Conservation (phyloP, 2,888 invertebrate species). For the Lepidocyrtinus sp. region DNA sequence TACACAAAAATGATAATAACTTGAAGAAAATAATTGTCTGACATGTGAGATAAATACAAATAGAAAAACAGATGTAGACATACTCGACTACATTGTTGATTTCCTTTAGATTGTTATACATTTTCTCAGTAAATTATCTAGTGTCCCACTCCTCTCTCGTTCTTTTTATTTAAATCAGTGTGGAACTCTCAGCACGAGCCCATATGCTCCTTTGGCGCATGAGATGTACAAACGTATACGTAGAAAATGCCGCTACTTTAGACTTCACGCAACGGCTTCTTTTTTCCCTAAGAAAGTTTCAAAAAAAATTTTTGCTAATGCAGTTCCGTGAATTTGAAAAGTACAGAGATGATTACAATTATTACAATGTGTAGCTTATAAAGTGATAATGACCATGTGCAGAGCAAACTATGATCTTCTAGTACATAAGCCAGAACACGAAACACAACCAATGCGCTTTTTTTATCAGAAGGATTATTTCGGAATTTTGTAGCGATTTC, state of each 20-base stretch:
- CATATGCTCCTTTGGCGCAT: not conserved
- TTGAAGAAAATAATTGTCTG: not conserved
- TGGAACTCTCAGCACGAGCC: slow-evolving; percentile 54
- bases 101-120: not conserved
- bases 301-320: slow-evolving; percentile 6
- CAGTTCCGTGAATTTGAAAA: slow-evolving; percentile 44
- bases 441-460: too few relatives aligned
- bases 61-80: slow-evolving; percentile 3
- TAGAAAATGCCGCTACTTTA: slow-evolving; percentile 55
- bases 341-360: not conserved
- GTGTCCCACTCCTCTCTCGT: not conserved
- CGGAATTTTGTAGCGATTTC: too few relatives aligned
- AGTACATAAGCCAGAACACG: too few relatives aligned
- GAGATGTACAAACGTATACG: slow-evolving; percentile 21
- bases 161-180: slow-evolving; percentile 35
- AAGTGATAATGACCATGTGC: too few relatives aligned
- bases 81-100: not conserved
- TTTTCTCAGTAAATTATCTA: not conserved
- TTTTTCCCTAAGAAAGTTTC: too few relatives aligned
- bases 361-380: not conserved
- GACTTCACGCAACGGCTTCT: slow-evolving; percentile 43
- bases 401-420: too few relatives aligned
- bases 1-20: not conserved
- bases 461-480: too few relatives aligned
- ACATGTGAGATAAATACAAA: slow-evolving; percentile 21